These are phyloP conservation scores for Cygnus atratus DNA, from an alignment of 2,113 vertebrate species.

Conservation along the genomic window DNA sequence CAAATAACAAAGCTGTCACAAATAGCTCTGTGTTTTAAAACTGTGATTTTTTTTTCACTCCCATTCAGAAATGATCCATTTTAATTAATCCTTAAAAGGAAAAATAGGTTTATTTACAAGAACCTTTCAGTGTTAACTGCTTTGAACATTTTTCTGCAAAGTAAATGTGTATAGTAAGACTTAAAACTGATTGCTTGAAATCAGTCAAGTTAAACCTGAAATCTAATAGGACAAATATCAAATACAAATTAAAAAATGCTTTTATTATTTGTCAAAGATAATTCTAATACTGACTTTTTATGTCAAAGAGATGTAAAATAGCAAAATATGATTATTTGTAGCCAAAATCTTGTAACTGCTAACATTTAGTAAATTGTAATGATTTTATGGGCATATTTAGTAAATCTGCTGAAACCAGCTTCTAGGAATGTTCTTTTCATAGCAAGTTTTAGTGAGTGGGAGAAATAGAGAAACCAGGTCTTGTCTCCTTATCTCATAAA, in stretches of 20 bases:
- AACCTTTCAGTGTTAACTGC: neutral
- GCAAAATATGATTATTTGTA: neutral
- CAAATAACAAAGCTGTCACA: constrained; percentile 59
- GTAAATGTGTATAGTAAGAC: neutral
- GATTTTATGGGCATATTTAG: neutral
- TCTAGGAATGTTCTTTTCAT: neutral
- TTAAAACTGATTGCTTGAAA: neutral
- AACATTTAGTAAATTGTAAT: neutral
- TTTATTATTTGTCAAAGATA: neutral
- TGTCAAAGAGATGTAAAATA: neutral
- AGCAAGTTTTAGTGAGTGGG: neutral
- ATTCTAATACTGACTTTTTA: neutral
- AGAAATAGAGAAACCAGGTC: neutral
- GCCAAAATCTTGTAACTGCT: neutral
- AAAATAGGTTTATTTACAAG: constrained; percentile 1
- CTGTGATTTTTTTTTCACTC: neutral
- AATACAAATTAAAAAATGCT: neutral
- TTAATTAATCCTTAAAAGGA: constrained; percentile 12
- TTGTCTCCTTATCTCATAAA: neutral
- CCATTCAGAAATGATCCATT: constrained; percentile 26
- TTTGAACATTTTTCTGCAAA: neutral
- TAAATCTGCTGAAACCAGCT: neutral
- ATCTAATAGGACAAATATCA: neutral
- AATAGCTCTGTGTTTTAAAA: constrained; percentile 36
- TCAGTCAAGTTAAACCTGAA: neutral